Percentiles rank a stretch among this genome's conserved stretches.
Conservation (phyloP, 2,797 vertebrate genomes). For the Diglossa cyanea region DNA sequence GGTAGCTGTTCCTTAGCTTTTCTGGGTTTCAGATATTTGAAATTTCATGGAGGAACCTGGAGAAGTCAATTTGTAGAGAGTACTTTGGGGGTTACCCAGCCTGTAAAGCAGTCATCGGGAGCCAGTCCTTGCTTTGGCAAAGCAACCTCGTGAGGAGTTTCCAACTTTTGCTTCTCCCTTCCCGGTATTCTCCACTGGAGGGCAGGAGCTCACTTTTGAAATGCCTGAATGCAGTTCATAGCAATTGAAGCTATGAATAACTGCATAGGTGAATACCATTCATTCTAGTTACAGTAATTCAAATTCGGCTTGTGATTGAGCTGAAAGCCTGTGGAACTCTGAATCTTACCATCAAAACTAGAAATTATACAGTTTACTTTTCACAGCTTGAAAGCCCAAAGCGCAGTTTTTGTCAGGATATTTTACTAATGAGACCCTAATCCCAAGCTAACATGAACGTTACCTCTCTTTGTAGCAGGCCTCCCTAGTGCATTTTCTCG, state of each 20-base stretch:
- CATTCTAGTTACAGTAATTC: background rate
- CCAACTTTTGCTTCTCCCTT: background rate
- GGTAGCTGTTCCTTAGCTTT: background rate
- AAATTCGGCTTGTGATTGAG: background rate
- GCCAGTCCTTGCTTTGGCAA: background rate
- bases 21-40: background rate
- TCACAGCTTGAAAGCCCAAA: background rate
- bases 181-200: slow-evolving; percentile 22
- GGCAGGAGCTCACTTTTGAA: slow-evolving; percentile 33
- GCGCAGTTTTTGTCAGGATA: background rate
- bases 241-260: background rate
- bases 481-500: background rate
- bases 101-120: fast-evolving
- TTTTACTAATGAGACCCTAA: background rate
- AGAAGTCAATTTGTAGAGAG: background rate
- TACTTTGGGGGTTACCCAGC: fast-evolving
- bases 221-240: background rate
- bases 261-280: background rate
- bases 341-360: background rate
- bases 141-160: background rate
- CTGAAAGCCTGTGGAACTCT: background rate
- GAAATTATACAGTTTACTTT: background rate
- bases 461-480: background rate
- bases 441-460: background rate
- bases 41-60: background rate